A percentile compares a stretch with the other conserved stretches of the same genome.
Conservation (phyloP, 2,797 vertebrate genomes). For the Pangasius mekongensis region DNA sequence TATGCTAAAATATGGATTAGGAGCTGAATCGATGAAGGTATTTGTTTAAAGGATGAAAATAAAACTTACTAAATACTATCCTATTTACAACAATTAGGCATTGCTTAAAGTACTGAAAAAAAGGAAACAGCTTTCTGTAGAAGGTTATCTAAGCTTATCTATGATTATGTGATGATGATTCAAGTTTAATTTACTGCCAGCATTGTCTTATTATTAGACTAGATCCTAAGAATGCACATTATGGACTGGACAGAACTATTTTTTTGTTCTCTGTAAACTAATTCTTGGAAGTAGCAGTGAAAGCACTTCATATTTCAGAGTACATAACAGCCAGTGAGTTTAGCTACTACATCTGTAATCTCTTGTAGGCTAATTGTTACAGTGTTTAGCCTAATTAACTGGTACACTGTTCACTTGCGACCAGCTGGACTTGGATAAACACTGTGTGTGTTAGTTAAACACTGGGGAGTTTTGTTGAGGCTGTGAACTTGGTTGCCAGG, state of each 20-base stretch:
- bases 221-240: neutral
- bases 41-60: neutral
- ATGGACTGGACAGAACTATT: neutral
- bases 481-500: slow-evolving; percentile 11
- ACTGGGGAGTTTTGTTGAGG: slow-evolving; percentile 1
- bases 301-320: neutral
- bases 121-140: neutral
- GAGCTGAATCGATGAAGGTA: neutral
- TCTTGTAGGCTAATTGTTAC: slow-evolving; percentile 16
- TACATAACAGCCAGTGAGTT: neutral
- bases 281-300: neutral
- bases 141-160: neutral
- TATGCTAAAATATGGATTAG: neutral
- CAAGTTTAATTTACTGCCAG: neutral
- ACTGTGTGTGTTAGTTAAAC: slow-evolving; percentile 1
- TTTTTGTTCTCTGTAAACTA: neutral
- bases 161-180: neutral
- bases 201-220: neutral
- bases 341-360: slow-evolving; percentile 12
- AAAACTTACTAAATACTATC: neutral
- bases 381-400: slow-evolving; percentile 24
- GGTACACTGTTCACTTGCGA: slow-evolving; percentile 11
- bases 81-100: neutral
- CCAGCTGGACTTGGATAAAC: slow-evolving; percentile 6
- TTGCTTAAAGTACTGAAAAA: neutral